Base-by-base conservation (phyloP, 1,140 invertebrate species). In the Notospermus geniculatus region DNA sequence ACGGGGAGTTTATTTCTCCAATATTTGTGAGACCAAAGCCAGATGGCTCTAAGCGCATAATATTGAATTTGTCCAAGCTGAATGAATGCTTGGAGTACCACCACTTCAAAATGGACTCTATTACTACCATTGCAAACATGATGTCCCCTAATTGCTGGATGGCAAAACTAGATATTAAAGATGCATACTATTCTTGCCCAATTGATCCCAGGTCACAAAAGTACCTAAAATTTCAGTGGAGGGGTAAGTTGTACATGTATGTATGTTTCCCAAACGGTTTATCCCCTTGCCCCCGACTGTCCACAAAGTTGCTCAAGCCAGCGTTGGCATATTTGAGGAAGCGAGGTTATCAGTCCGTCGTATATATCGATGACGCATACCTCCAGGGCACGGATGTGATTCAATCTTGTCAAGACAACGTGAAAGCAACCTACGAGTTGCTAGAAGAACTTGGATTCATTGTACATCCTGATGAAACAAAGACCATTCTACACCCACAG, bases 61-160 rank as follows among this genome's bases (percentile, higher is more conserved):
- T 69, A 43, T 25, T 69, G 5, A 66, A 69, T 63, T 45, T 71
- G 11, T 69, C 68, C 50, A 27, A 61, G 11, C 46, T 71, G 25
- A 69, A 67, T 62, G 39, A 67, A 59, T 41, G 39, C 23, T 58
- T 71, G 1, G 36, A 55, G 39, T 69, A 69, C 60, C 54, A 60
- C 52, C 70, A 71, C 64, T 71, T 67, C 29, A 71, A 69, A 54
- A 71, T 71, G 70, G 70, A 71, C 45, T 63, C 61, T 19, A 53
- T 71, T 43, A 36, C 62, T 39, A 39, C 54, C 23, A 64, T 61
- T 41, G 23, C 67, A 25, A 52, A 29, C 13, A 46, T 69, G 9
- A 54, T 71, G 9, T 58, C 29, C 15, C 43, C 46, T 19, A 54
- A 64, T 62, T 69, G 65, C 52, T 71, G 13, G 15, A 63, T 69